Evolutionary conservation across 2,888 invertebrate genomes (phyloP).

Genomic region (Epinotia nisella): DNA sequence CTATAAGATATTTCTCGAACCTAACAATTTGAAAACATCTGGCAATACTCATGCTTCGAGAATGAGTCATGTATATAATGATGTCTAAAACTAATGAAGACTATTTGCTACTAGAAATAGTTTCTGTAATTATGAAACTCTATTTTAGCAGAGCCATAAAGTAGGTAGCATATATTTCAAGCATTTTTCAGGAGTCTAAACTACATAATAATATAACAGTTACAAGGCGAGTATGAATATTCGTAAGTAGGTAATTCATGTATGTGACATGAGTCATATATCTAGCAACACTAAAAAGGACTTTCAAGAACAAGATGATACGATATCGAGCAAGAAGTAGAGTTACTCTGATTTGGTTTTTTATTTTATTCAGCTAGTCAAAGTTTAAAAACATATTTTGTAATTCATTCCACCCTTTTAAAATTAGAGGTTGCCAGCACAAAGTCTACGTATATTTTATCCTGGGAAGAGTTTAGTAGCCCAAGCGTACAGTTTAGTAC

Average conservation of each 20-base stretch:
- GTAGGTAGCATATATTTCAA: constrained; percentile 9
- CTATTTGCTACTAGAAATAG: constrained; percentile 26
- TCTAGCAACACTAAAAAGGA: not conserved
- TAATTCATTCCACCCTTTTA: too few relatives aligned
- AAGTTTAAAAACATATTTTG: not conserved
- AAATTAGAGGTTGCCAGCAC: too few relatives aligned
- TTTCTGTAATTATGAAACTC: not conserved
- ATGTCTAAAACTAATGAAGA: constrained; percentile 42
- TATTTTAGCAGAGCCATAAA: constrained; percentile 7
- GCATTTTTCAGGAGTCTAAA: constrained; percentile 4
- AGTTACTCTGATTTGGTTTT: not conserved
- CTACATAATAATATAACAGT: constrained; percentile 15
- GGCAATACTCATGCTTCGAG: constrained; percentile 45
- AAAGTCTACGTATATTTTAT: too few relatives aligned
- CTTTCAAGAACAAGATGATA: constrained; percentile 11
- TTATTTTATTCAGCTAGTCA: constrained; percentile 27
- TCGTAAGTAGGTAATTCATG: not conserved
- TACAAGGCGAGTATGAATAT: not conserved
- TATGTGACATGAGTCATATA: constrained; percentile 7
- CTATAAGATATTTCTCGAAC: constrained; percentile 19
- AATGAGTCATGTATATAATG: constrained; percentile 27
- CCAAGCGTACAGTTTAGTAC: too few relatives aligned
- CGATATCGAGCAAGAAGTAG: constrained; percentile 20
- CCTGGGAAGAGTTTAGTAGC: too few relatives aligned
- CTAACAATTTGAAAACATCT: constrained; percentile 3